Evolutionary conservation across 2,113 vertebrate genomes (phyloP).

Genomic region (Pseudorhombus dupliciocellatus): DNA sequence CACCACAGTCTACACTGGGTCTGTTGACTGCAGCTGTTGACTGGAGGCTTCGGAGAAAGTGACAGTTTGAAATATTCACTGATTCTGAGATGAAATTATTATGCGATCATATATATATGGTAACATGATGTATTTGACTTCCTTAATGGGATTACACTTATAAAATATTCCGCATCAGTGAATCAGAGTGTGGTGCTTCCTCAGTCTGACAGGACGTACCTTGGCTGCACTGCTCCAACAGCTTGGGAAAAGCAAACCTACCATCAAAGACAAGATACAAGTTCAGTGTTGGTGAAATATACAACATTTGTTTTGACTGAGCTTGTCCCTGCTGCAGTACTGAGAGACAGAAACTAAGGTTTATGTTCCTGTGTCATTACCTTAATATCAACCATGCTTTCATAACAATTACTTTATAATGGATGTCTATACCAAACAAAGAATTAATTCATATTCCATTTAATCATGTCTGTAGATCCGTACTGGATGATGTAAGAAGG

Average conservation of each 20-base stretch:
- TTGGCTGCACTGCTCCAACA: conserved; percentile 95
- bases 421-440: neutral
- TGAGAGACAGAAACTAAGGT: neutral
- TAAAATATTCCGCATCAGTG: neutral
- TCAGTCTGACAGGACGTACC: conserved; percentile 76
- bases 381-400: no score
- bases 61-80: conserved; percentile 1
- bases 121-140: no score
- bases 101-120: neutral
- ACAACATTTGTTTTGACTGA: neutral
- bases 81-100: neutral
- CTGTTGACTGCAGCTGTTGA: neutral
- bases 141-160: neutral
- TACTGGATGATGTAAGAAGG: no score
- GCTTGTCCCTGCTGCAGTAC: neutral
- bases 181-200: neutral
- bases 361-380: neutral
- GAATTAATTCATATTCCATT: neutral
- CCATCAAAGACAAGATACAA: conserved; percentile 32
- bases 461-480: no score
- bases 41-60: neutral
- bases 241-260: conserved; percentile 93
- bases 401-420: neutral
- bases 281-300: neutral
- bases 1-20: neutral